phyloP scores from a whole-genome alignment of 2,113 vertebrate species.

The Motacilla tschutschensis region DNA sequence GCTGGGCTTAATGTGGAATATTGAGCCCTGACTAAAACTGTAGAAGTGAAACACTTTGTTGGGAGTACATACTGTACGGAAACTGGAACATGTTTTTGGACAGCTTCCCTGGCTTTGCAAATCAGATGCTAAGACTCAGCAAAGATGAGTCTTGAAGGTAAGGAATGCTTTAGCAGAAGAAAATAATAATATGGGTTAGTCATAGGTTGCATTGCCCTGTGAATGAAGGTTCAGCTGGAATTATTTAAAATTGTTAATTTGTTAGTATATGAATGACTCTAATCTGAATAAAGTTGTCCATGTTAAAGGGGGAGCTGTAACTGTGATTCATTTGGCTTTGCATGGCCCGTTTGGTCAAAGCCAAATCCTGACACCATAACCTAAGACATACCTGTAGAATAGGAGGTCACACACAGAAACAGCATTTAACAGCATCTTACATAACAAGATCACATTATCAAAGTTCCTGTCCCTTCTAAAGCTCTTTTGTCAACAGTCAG shows the following conservation, averaged over 20 bases:
- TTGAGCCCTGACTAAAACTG: slow-evolving; percentile 41
- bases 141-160: slow-evolving; percentile 30
- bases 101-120: slow-evolving; percentile 45
- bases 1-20: slow-evolving; percentile 7
- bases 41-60: slow-evolving; percentile 45
- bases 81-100: slow-evolving; percentile 66
- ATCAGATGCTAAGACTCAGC: slow-evolving; percentile 45
- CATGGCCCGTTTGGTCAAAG: background rate
- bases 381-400: background rate
- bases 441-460: background rate
- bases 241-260: background rate
- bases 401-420: background rate
- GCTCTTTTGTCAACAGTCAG: background rate
- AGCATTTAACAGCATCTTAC: background rate
- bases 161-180: background rate
- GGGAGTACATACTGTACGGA: slow-evolving; percentile 59
- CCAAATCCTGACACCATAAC: background rate
- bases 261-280: background rate
- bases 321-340: background rate
- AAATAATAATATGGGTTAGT: slow-evolving; percentile 12
- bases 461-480: background rate
- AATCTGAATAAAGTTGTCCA: background rate
- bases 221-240: slow-evolving; percentile 7
- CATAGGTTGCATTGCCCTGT: background rate
- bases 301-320: background rate